Percentiles rank a stretch among this genome's conserved stretches.
Conservation (phyloP, 1,140 invertebrate genomes). For the Drosophila setifemur region DNA sequence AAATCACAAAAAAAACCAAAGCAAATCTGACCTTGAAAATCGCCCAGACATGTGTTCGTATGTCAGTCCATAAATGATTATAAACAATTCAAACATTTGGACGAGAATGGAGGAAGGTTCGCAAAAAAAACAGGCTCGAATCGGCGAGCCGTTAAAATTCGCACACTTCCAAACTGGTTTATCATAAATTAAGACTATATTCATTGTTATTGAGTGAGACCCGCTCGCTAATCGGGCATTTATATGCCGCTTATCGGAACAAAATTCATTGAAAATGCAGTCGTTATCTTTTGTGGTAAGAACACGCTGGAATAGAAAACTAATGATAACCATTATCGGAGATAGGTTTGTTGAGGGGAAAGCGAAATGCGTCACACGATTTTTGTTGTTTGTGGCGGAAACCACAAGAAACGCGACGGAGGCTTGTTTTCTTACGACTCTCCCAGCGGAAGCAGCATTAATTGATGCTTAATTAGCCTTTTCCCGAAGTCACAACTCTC, state of each 20-base stretch:
- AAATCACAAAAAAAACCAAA: slow-evolving; percentile 7
- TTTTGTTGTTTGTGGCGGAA: neutral
- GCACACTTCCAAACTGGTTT: slow-evolving; percentile 65
- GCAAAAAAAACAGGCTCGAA: neutral
- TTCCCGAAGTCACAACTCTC: slow-evolving; percentile 54
- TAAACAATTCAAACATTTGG: slow-evolving; percentile 21
- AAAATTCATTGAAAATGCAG: slow-evolving; percentile 33
- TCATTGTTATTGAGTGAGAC: slow-evolving; percentile 12
- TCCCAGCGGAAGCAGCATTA: slow-evolving; percentile 48
- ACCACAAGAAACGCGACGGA: neutral
- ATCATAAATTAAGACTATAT: slow-evolving; percentile 39
- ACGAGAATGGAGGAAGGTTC: too few relatives aligned
- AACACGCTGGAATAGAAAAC: slow-evolving; percentile 2
- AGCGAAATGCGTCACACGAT: slow-evolving; percentile 14
- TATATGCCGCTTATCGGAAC: slow-evolving; percentile 25
- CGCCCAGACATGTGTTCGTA: slow-evolving; percentile 22
- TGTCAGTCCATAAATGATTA: slow-evolving; percentile 5
- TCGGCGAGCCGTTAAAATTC: slow-evolving; percentile 39
- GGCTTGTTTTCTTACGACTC: slow-evolving; percentile 10
- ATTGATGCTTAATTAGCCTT: slow-evolving; percentile 66
- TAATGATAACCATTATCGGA: slow-evolving; percentile 13
- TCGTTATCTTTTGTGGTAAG: slow-evolving; percentile 25
- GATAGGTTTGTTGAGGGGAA: slow-evolving; percentile 14
- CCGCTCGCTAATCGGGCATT: slow-evolving; percentile 27
- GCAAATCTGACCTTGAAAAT: slow-evolving; percentile 41